Base-by-base conservation (phyloP, 1,140 invertebrate genomes). In the Meloidogyne floridensis region DNA sequence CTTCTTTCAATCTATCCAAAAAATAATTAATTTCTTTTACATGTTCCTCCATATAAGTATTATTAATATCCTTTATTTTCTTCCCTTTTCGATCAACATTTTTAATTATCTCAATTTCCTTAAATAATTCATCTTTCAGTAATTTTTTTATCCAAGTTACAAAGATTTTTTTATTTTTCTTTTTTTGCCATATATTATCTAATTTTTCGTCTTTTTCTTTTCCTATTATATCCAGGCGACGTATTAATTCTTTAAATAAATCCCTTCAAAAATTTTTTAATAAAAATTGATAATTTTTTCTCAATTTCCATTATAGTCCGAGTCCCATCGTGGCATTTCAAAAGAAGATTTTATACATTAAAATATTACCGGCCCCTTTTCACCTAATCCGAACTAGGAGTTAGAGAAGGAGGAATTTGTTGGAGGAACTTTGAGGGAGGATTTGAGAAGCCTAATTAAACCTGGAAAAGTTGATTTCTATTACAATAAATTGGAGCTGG, bases 41-140 rank as follows among this genome's bases (percentile, higher is more conserved):
- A 6, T 65, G 2, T n/a, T 65, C 59, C 15, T 65, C n/a, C 15
- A 11, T 65, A n/a, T 65, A 32, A 32, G 32, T 65, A 18, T 6
- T n/a, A 6, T 65, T 5, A 15, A 3, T 6, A 65, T 32, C 32
- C 32, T 32, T 32, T 32, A 65, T n/a, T 11, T 65, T 65, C n/a
- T n/a, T 11, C 15, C 15, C 59, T 11, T 65, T 65, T 32, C 32
- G 32, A 32, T 32, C 32, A n/a, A n/a, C 5, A n/a, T 18, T 65
- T n/a, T 11, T 18, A n/a, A 7, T 65, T n/a, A 1, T 18, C 5
- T 7, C 15, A n/a, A 65, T 65, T 65, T 65, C 59, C 2, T 65
- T 65, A n/a, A 65, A 7, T n/a, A 65, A 65, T 65, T 65, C 59
- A n/a, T 65, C n/a, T n/a, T n/a, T 65, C 59, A 65, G n/a, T 65